Evolutionary conservation across 2,113 vertebrate genomes (phyloP).

Genomic region (Semicossyphus pulcher): DNA sequence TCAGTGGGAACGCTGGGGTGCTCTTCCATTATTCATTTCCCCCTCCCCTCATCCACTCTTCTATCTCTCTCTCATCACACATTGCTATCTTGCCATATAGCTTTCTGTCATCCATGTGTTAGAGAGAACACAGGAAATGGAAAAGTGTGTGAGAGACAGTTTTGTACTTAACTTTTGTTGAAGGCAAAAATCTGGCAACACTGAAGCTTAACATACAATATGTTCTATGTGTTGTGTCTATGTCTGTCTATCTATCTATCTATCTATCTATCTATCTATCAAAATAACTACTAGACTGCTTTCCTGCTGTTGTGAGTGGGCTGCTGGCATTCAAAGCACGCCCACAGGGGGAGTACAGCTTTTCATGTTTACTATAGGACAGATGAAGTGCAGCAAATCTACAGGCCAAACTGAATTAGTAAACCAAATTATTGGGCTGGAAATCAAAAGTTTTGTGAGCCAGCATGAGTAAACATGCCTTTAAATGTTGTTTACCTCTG

Average conservation of each 20-base stretch:
- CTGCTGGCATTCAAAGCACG: neutral
- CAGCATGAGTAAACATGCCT: conserved; percentile 25
- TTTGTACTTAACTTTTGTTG: conserved; percentile 20
- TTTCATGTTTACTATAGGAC: conserved; percentile 15
- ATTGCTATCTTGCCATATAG: conserved; percentile 31
- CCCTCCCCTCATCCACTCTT: conserved; percentile 31
- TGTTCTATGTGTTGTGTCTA: neutral
- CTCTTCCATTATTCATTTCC: conserved; percentile 71
- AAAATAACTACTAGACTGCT: neutral
- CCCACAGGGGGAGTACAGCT: conserved; percentile 7
- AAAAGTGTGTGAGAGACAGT: conserved; percentile 26
- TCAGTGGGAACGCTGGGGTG: conserved; percentile 35
- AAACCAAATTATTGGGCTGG: conserved; percentile 29
- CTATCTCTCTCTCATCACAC: conserved; percentile 38
- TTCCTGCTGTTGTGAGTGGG: conserved; percentile 31
- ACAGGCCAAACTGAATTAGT: conserved; percentile 15
- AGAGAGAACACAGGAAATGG: conserved; percentile 22
- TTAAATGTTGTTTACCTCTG: conserved; percentile 5
- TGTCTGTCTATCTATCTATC: neutral
- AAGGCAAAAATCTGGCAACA: neutral
- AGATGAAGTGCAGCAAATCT: conserved; percentile 31
- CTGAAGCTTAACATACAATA: neutral
- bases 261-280: conserved; percentile 1
- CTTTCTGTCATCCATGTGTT: conserved; percentile 27
- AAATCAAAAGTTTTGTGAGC: neutral